A percentile compares a stretch with the other conserved stretches of the same genome.
phyloP scores from a whole-genome alignment of 2,888 invertebrate species.

The Mesorhabditis sp. region DNA sequence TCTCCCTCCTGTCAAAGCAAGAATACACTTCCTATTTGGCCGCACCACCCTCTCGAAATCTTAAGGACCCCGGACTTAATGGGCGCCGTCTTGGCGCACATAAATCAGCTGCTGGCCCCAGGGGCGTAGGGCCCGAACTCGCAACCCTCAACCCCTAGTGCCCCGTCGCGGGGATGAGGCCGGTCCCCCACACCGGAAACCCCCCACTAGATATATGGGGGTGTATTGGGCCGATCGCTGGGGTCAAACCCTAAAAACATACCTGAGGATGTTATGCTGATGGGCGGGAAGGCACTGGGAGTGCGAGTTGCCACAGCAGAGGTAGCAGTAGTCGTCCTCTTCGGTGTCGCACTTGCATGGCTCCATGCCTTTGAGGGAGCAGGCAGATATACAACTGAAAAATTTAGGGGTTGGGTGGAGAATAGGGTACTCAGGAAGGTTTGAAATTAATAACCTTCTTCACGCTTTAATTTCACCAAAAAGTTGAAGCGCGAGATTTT shows the following conservation, averaged over 20 bases:
- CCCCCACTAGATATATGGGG: too few relatives aligned
- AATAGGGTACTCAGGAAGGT: constrained; percentile 4
- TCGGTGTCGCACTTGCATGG: constrained; percentile 56
- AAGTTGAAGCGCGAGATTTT: background rate
- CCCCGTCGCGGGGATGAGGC: too few relatives aligned
- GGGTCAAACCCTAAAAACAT: background rate
- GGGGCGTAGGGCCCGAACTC: background rate
- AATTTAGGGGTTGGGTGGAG: background rate
- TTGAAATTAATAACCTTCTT: too few relatives aligned
- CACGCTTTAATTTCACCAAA: too few relatives aligned
- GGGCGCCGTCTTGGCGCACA: constrained; percentile 5
- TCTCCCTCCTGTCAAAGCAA: too few relatives aligned
- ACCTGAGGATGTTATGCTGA: constrained; percentile 54
- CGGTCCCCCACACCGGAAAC: too few relatives aligned
- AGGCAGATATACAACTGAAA: constrained; percentile 54
- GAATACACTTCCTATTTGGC: too few relatives aligned
- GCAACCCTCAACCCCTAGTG: background rate
- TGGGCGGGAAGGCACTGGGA: constrained; percentile 55
- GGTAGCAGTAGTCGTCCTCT: constrained; percentile 58
- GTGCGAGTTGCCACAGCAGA: constrained; percentile 55
- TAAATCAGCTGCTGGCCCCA: constrained; percentile 5
- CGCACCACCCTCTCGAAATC: too few relatives aligned
- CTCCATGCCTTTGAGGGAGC: constrained; percentile 49
- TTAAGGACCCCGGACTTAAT: background rate
- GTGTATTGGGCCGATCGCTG: background rate